Evolutionary conservation across 2,113 vertebrate species (phyloP), one percentile per base, ranked within the genome.

Genomic region (Speoplatyrhinus poulsoni): DNA sequence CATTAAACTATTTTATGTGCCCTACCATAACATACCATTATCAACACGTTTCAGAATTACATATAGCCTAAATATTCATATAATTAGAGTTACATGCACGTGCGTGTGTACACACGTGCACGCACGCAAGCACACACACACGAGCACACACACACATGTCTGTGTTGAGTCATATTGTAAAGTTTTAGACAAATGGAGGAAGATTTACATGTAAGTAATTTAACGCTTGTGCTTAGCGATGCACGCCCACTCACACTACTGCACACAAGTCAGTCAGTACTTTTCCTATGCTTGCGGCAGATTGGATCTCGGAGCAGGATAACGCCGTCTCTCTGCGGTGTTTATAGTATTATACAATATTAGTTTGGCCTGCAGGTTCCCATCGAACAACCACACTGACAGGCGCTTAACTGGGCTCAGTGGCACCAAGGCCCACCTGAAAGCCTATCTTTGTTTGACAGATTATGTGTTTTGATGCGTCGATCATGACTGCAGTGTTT

Each of bases 391-490:
- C 26, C 26, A 26, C 19, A 59, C 0, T 76, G 74, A 80, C 80
- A 80, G 58, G 64, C 47, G 65, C 49, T 64, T 78, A 26, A 26
- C 16, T 9, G n/a, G 62, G 11, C 64, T 65, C 68, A 78, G 62
- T 56, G n/a, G 19, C 9, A 46, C 61, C 49, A 11, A 53, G 72
- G 53, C 63, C 71, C 69, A 72, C 78, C 67, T 55, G 33, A 66
- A 17, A 79, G 67, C 32, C 48, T 16, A n/a, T 55, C 69, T 75
- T 71, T 68, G 82, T 79, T 52, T 58, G 65, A 64, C 59, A 72
- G 81, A 83, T 75, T 69, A 62, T 59, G 50, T 59, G 11, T 73
- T 72, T 56, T 71, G 62, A 70, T 64, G 49, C 66, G 72, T 4
- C 3, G 12, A 36, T 75, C 70, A 80, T 65, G 50, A 69, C 46